These are phyloP conservation scores for Patiria pectinifera DNA, from an alignment of 53 echinoderm and acorn worm genomes.

Conservation along the genomic window DNA sequence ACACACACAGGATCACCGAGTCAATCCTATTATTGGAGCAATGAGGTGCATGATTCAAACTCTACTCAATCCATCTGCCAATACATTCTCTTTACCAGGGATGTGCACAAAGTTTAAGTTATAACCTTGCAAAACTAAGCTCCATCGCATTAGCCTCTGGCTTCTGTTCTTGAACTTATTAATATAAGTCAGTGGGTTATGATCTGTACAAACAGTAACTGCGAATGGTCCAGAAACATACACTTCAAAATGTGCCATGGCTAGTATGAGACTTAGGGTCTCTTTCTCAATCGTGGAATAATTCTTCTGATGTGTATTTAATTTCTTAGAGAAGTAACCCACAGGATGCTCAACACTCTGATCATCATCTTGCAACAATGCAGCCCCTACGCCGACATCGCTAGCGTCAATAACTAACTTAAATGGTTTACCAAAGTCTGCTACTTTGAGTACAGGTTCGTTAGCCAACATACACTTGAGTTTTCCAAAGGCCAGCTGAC, in stretches of 20 bases:
- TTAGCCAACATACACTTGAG: conserved; percentile 56
- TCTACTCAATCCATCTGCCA: conserved; percentile 65
- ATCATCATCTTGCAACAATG: conserved; percentile 58
- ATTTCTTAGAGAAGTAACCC: conserved; percentile 9
- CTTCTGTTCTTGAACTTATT: conserved; percentile 61
- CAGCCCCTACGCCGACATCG: conserved; percentile 65
- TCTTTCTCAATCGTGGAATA: conserved; percentile 77
- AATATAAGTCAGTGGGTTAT: conserved; percentile 56
- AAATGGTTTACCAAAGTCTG: conserved; percentile 68
- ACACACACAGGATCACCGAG: no score
- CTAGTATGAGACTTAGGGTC: conserved; percentile 47
- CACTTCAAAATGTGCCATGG: conserved; percentile 67
- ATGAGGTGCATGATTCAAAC: no score
- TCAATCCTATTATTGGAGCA: no score
- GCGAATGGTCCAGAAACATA: conserved; percentile 27
- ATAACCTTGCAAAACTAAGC: conserved; percentile 54
- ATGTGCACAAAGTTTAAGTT: conserved; percentile 62
- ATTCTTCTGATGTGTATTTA: background rate
- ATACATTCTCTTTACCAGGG: conserved; percentile 68
- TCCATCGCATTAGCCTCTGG: conserved; percentile 56
- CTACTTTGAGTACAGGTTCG: conserved; percentile 44
- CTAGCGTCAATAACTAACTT: conserved; percentile 67
- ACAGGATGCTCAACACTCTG: conserved; percentile 40
- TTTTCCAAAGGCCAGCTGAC: conserved; percentile 39
- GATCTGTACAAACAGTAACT: conserved; percentile 39